These are phyloP conservation scores for Meteorus sp. DNA, from an alignment of 1,140 invertebrate species.

Conservation along the genomic window DNA sequence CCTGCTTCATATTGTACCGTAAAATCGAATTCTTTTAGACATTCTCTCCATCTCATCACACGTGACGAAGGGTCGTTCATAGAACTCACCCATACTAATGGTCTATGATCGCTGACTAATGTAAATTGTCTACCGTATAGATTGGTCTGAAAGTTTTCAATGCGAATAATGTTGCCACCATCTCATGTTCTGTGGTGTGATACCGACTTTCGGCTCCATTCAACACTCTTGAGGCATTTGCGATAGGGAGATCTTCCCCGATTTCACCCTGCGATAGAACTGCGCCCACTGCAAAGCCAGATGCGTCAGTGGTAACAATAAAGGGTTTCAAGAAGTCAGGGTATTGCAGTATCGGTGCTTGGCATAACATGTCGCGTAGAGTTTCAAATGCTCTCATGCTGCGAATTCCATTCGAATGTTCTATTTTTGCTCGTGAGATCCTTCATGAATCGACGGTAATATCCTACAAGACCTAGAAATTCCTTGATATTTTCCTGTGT, in stretches of 20 bases:
- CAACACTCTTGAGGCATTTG: neutral
- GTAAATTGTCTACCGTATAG: neutral
- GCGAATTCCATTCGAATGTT: neutral
- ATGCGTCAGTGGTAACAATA: neutral
- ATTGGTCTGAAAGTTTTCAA: neutral
- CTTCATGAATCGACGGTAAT: neutral
- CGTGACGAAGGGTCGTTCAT: constrained; percentile 47
- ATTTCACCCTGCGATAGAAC: neutral
- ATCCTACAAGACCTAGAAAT: neutral
- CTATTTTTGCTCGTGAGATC: neutral
- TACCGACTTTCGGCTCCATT: neutral
- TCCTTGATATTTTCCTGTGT: neutral
- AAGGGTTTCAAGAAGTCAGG: neutral
- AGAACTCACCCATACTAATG: neutral
- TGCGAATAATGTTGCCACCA: neutral
- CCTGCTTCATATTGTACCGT: constrained; percentile 36
- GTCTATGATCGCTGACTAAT: neutral
- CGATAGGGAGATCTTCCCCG: neutral
- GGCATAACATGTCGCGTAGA: neutral
- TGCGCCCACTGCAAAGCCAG: neutral
- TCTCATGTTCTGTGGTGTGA: neutral
- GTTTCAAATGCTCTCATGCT: neutral
- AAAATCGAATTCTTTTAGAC: constrained; percentile 42
- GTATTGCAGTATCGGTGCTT: neutral
- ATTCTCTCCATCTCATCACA: constrained; percentile 39